Evolutionary conservation across 1,140 invertebrate genomes (phyloP).

Genomic region (Drosophila insularis): DNA sequence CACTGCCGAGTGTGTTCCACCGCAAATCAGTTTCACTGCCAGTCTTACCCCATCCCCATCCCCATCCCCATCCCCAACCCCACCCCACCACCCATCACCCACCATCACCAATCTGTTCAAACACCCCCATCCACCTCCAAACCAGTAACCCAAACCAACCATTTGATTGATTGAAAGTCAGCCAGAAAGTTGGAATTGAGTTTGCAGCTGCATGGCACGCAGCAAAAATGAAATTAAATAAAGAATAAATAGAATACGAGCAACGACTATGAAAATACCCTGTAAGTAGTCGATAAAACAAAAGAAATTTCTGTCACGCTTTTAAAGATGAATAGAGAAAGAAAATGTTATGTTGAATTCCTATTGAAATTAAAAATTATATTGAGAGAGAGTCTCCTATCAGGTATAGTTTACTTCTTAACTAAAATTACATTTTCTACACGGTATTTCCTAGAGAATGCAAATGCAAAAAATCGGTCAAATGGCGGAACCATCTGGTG

Average conservation of each 20-base stretch:
- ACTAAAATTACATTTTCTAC: background rate
- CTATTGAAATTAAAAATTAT: too few species aligned
- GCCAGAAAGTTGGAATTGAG: conserved; percentile 52
- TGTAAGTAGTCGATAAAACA: too few species aligned
- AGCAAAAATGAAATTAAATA: conserved; percentile 15
- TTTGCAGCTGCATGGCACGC: conserved; percentile 30
- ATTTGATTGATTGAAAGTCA: conserved; percentile 65
- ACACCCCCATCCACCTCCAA: background rate
- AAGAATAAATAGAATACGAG: background rate
- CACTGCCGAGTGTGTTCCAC: conserved; percentile 21
- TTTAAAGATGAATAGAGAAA: too few species aligned
- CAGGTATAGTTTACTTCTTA: too few species aligned
- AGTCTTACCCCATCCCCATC: conserved; percentile 6
- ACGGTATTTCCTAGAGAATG: background rate
- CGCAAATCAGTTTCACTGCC: conserved; percentile 60
- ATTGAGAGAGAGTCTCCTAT: too few species aligned
- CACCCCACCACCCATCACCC: too few species aligned
- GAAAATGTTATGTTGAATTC: too few species aligned
- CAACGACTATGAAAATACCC: background rate
- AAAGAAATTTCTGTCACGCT: too few species aligned
- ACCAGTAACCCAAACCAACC: conserved; percentile 6
- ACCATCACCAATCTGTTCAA: background rate
- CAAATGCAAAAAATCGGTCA: background rate
- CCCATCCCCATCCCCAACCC: too few species aligned
- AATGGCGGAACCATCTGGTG: conserved; percentile 4